Evolutionary conservation across 2,888 invertebrate species (phyloP).

Genomic region (Diabrotica balteata): DNA sequence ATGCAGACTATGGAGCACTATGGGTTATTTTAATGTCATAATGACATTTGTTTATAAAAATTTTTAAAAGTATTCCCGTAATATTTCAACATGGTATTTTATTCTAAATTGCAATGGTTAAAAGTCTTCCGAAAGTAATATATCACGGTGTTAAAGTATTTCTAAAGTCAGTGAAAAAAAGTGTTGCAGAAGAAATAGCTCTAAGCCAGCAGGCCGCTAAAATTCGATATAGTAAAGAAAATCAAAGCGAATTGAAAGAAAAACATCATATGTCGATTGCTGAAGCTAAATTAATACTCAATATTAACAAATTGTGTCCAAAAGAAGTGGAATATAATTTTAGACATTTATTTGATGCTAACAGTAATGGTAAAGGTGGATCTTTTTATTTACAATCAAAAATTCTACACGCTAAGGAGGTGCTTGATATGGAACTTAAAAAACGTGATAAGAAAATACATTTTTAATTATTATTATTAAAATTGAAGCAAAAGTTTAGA

Average conservation of each 20-base stretch:
- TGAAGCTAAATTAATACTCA: conserved; percentile 93
- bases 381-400: conserved; percentile 97
- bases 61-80: too few species aligned
- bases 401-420: conserved; percentile 85
- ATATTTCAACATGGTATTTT: conserved; percentile 2
- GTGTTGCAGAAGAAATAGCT: conserved; percentile 77
- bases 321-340: conserved; percentile 76
- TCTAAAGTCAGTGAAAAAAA: conserved; percentile 56
- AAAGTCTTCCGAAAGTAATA: conserved; percentile 37
- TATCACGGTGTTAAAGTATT: conserved; percentile 42
- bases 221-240: conserved; percentile 37
- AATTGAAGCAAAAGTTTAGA: background rate
- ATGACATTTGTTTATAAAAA: background rate
- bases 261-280: conserved; percentile 40
- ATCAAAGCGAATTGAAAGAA: background rate
- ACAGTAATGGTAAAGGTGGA: conserved; percentile 90
- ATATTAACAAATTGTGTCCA: conserved; percentile 73
- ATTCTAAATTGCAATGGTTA: conserved; percentile 34
- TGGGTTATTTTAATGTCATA: background rate
- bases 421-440: conserved; percentile 75
- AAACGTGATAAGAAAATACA: conserved; percentile 27
- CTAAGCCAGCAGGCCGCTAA: conserved; percentile 82
- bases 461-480: background rate
- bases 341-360: conserved; percentile 83
- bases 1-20: too few species aligned